A percentile compares a stretch with the other conserved stretches of the same genome.
phyloP scores from a whole-genome alignment of 2,113 vertebrate species.

The Rynchops niger region DNA sequence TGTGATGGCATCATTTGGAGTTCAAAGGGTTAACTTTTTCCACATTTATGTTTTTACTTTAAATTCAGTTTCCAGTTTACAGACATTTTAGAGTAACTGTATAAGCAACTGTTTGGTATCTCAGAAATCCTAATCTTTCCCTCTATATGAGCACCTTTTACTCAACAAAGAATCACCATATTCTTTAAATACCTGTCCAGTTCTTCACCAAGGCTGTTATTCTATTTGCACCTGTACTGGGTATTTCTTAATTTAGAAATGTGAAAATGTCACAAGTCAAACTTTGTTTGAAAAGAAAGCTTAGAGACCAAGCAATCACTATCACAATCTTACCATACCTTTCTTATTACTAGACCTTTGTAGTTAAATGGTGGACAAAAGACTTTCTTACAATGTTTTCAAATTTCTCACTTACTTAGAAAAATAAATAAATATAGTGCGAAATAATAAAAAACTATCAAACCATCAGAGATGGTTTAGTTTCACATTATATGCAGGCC shows the following conservation, averaged over 20 bases:
- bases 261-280: not conserved
- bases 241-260: not conserved
- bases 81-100: not conserved
- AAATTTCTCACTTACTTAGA: not conserved
- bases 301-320: not conserved
- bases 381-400: not conserved
- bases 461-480: not conserved
- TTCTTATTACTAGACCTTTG: not conserved
- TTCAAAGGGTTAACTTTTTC: not conserved
- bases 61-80: not conserved
- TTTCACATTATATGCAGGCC: not conserved
- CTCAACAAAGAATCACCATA: not conserved
- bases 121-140: not conserved
- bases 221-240: not conserved
- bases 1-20: not conserved
- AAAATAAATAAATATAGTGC: not conserved
- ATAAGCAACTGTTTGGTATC: not conserved
- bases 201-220: not conserved
- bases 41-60: not conserved
- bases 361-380: not conserved
- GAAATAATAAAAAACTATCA: not conserved
- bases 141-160: not conserved
- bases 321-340: not conserved
- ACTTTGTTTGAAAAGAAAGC: not conserved
- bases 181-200: not conserved